phyloP scores from a whole-genome alignment of 2,113 vertebrate species.

The Oenanthe oenanthe region DNA sequence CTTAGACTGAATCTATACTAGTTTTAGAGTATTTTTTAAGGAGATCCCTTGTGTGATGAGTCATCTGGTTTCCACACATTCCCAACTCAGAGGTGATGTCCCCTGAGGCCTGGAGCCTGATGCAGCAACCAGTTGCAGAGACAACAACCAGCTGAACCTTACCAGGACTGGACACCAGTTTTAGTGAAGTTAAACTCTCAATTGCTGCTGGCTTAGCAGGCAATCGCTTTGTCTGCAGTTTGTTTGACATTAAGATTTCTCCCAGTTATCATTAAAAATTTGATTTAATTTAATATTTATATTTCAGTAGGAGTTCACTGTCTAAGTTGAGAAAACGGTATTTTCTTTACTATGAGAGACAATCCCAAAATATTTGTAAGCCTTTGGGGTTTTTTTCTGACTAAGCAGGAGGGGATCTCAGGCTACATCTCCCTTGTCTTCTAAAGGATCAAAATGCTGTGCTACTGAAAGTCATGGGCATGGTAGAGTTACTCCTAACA shows the following conservation, averaged over 20 bases:
- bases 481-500: not conserved
- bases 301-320: not conserved
- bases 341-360: not conserved
- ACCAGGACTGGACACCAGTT: not conserved
- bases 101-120: not conserved
- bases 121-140: not conserved
- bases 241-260: not conserved
- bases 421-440: not conserved
- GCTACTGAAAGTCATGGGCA: not conserved
- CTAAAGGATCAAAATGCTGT: not conserved
- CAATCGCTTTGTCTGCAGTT: not conserved
- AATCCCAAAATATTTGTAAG: not conserved
- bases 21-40: not conserved
- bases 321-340: not conserved
- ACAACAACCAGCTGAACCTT: not conserved
- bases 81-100: not conserved
- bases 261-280: not conserved
- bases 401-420: not conserved
- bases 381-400: not conserved
- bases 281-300: not conserved
- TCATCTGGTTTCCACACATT: conserved; percentile 10
- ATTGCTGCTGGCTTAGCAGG: not conserved
- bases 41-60: not conserved
- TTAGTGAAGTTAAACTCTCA: not conserved
- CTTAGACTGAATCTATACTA: not conserved